Percentiles rank a stretch among this genome's conserved stretches.
These are phyloP conservation scores for Hypercompe scribonia DNA, from an alignment of 2,888 invertebrate genomes.

Conservation along the genomic window DNA sequence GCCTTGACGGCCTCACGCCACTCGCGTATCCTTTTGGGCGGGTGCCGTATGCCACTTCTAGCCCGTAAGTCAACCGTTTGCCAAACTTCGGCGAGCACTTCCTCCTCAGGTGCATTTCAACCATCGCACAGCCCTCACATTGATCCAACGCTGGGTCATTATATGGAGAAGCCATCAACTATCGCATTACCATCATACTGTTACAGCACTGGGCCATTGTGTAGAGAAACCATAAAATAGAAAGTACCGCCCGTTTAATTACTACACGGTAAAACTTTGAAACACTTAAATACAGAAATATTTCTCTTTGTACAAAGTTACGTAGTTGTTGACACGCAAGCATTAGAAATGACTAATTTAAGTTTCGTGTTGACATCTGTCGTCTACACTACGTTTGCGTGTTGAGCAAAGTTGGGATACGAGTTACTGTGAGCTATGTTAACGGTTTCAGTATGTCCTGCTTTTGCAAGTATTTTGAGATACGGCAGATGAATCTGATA, in stretches of 20 bases:
- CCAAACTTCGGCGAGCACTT: too few relatives aligned
- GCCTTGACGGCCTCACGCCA: too few relatives aligned
- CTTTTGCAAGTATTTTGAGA: not conserved
- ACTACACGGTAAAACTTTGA: not conserved
- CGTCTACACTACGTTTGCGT: slow-evolving; percentile 23
- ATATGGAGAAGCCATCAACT: too few relatives aligned
- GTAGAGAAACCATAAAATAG: not conserved
- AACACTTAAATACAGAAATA: slow-evolving; percentile 7
- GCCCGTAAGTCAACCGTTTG: too few relatives aligned
- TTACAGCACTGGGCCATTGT: too few relatives aligned
- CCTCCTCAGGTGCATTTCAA: too few relatives aligned
- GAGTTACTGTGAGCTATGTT: slow-evolving; percentile 6
- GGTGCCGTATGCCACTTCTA: too few relatives aligned
- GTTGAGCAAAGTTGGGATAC: slow-evolving; percentile 8
- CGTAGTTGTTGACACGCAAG: slow-evolving; percentile 19
- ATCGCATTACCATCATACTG: too few relatives aligned
- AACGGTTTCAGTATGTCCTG: not conserved
- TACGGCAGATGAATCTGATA: not conserved
- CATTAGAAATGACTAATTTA: slow-evolving; percentile 48
- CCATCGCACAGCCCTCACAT: too few relatives aligned
- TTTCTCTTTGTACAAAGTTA: slow-evolving; percentile 8
- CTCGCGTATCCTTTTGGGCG: too few relatives aligned
- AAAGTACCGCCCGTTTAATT: not conserved
- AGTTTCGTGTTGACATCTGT: slow-evolving; percentile 43
- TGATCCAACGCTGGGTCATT: too few relatives aligned